Base-by-base conservation (phyloP, 2,797 vertebrate species). In the Xerus rutilus region DNA sequence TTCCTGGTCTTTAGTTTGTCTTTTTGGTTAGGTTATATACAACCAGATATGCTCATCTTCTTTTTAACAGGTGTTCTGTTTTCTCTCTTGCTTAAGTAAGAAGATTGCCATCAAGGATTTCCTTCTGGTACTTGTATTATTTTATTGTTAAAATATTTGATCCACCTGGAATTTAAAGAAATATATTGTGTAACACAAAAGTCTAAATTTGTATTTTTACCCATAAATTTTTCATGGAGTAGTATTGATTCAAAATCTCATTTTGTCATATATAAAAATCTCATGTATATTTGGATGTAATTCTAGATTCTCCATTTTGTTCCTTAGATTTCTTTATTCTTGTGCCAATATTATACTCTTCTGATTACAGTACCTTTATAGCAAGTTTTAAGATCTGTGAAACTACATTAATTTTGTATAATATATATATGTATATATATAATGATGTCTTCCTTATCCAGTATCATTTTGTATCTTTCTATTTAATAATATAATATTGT, bases 361-460 rank as follows among this genome's bases (percentile, higher is more conserved):
- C 35, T 70, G 67, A 77, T 52, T 72, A 43, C 43, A 65, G 73
- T 45, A 39, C 15, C 11, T 86, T 81, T 47, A 62, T 45, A 54
- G 43, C 70, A 32, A 89, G 64, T 77, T 89, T 77, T 43, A 70
- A 77, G 25, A 18, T 54, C 28, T 70, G 8, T 35, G 43, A 35
- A 67, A 92, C 59, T 95, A 76, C 28, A 45, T 83, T 82, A 95
- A 67, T 43, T 74, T 17, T 74, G 17, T 59, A n/a, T 43, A 49
- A 74, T 92, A 67, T 30, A 12, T 25, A n/a, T 72, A 78, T 69
- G 39, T 69, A 7, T 35, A 35, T n/a, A 30, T 1, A 8, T 62
- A 25, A 54, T 82, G 21, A 10, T 87, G 7, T 25, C 10, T 52
- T 94, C 25, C 20, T 17, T 39, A n/a, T 62, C 35, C 14, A 25